Base-by-base conservation (phyloP, 2,888 invertebrate genomes). In the Ichneumoninae sp. region DNA sequence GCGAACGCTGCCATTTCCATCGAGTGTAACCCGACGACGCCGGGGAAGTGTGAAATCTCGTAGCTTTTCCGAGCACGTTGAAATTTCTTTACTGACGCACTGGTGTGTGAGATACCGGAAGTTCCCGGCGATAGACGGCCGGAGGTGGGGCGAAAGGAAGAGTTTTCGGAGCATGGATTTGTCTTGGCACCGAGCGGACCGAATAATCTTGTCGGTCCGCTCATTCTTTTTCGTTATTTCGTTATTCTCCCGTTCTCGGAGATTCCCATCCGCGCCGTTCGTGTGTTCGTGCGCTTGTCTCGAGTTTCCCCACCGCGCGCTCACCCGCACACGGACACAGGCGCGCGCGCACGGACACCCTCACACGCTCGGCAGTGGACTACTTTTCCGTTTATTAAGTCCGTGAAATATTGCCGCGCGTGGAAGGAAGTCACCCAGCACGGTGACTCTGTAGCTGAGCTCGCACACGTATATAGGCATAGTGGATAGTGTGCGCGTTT, bases 341-440 rank as follows among this genome's bases (percentile, higher is more conserved):
- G 40, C 62, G 4, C 44, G 4, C 44, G 10, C 10, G 10, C 40
- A 16, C 3, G 3, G 44, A 75, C 65, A 66, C 68, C 79, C 71
- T 84, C 82, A 66, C 71, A 76, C 70, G 62, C 86, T 86, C 87
- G 86, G 86, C 87, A 88, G 87, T 88, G 87, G 86, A 86, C 89
- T 86, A 89, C 88, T 88, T 89, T 89, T 86, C 84, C 86, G 85
- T 88, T 87, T 89, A 88, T 88, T 89, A 89, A 89, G 88, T 86
- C 82, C 82, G 86, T 88, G 89, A 89, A 88, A 89, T 89, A 88
- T 89, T 88, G 81, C 85, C 65, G 75, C 85, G 75, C 85, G 80
- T 75, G 83, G 82, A 83, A 85, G 86, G 84, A 84, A 84, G 75
- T 84, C 75, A 82, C 66, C 79, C 76, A 47, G 62, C 81, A 82